Evolutionary conservation across 2,113 vertebrate genomes (phyloP).

Genomic region (Apteryx mantelli): DNA sequence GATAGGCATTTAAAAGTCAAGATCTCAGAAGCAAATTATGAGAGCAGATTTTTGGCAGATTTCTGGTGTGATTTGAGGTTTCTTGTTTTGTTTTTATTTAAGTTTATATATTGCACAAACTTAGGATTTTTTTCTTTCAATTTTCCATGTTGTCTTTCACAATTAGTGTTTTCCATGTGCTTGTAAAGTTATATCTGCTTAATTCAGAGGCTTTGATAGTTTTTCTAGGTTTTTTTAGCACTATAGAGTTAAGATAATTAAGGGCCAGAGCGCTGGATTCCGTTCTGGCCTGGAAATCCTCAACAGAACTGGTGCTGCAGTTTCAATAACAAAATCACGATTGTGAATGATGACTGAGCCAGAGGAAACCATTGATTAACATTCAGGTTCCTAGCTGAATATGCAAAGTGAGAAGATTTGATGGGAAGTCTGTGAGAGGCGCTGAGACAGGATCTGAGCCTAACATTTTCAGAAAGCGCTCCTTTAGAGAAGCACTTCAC

Average conservation of each 20-base stretch:
- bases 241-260: slow-evolving; percentile 51
- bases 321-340: slow-evolving; percentile 68
- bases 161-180: not conserved
- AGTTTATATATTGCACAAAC: not conserved
- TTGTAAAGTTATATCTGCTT: slow-evolving; percentile 12
- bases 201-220: not conserved
- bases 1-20: not conserved
- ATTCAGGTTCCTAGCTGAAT: slow-evolving; percentile 63
- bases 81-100: slow-evolving; percentile 5
- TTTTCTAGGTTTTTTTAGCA: not conserved
- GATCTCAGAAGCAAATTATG: not conserved
- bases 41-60: not conserved
- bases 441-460: not conserved
- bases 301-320: slow-evolving; percentile 47
- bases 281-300: slow-evolving; percentile 64
- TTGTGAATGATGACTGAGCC: slow-evolving; percentile 71
- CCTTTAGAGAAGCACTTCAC: not conserved
- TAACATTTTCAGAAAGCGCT: slow-evolving; percentile 27
- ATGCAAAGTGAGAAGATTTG: slow-evolving; percentile 54
- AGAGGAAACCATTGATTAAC: slow-evolving; percentile 67
- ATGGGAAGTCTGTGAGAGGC: slow-evolving; percentile 50
- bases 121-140: not conserved
- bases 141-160: not conserved
- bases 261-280: slow-evolving; percentile 47
- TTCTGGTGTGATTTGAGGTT: not conserved